phyloP scores from a whole-genome alignment of 1,140 invertebrate genomes.

The Drosophila mayri region DNA sequence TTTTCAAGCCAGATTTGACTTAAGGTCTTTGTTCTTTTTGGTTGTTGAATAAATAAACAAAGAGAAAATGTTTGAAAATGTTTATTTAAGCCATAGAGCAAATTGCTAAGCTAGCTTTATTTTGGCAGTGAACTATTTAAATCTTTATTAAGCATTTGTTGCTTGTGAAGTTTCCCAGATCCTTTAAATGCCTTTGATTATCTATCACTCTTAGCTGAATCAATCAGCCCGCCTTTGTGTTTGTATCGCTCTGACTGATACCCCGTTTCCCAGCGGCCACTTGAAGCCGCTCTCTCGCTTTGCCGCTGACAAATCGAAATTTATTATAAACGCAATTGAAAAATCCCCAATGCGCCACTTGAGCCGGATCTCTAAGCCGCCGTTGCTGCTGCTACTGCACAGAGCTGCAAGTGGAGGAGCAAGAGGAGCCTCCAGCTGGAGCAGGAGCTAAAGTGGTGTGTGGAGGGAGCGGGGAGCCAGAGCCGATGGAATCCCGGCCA shows the following conservation, averaged over 20 bases:
- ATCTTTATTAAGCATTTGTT: background rate
- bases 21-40: background rate
- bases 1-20: constrained; percentile 15
- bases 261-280: constrained; percentile 40
- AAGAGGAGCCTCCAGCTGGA: background rate
- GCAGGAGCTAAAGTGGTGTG: constrained; percentile 8
- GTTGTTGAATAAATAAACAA: constrained; percentile 5
- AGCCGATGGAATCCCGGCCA: constrained; percentile 26
- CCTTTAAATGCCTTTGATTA: constrained; percentile 21
- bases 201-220: background rate
- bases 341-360: constrained; percentile 75
- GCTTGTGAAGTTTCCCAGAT: background rate
- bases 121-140: background rate
- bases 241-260: constrained; percentile 33
- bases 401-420: constrained; percentile 17
- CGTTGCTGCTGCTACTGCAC: background rate
- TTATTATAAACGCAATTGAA: constrained; percentile 82
- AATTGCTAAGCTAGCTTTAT: background rate
- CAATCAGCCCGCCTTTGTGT: background rate
- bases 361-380: constrained; percentile 51
- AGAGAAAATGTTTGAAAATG: background rate
- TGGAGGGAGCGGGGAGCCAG: background rate
- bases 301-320: constrained; percentile 80
- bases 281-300: constrained; percentile 52
- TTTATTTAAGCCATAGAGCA: background rate